phyloP scores from a whole-genome alignment of 2,797 vertebrate species.

The Valencia hispanica region DNA sequence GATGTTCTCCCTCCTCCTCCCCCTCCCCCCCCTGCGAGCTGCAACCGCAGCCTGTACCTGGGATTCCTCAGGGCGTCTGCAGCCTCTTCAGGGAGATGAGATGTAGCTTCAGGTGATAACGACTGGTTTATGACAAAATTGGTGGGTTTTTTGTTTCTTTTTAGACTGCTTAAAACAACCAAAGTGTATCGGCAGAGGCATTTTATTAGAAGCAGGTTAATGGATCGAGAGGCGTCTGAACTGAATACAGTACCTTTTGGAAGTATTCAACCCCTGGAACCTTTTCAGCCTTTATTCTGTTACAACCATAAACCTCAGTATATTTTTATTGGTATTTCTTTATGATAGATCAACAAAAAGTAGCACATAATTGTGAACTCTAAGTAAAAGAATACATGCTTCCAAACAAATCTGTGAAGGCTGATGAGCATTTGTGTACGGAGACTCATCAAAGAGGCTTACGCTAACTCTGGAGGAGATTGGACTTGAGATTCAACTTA shows the following conservation, averaged over 20 bases:
- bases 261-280: background rate
- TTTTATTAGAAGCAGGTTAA: constrained; percentile 19
- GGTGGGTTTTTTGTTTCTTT: background rate
- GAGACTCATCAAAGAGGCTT: no score
- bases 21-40: constrained; percentile 30
- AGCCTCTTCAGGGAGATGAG: constrained; percentile 26
- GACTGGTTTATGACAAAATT: constrained; percentile 23
- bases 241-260: background rate
- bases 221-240: constrained; percentile 14
- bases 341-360: no score
- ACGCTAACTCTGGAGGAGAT: no score
- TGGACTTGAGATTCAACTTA: no score
- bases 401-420: no score
- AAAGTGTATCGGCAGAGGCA: constrained; percentile 17
- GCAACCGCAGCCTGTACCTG: constrained; percentile 60
- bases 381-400: no score
- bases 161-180: background rate
- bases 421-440: no score
- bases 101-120: constrained; percentile 20
- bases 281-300: background rate
- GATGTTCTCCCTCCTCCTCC: constrained; percentile 22
- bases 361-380: no score
- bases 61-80: constrained; percentile 63
- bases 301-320: background rate
- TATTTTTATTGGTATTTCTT: background rate